A percentile compares a stretch with the other conserved stretches of the same genome.
Conservation (phyloP, 2,888 invertebrate species). For the Macrosoma leucophasiata region DNA sequence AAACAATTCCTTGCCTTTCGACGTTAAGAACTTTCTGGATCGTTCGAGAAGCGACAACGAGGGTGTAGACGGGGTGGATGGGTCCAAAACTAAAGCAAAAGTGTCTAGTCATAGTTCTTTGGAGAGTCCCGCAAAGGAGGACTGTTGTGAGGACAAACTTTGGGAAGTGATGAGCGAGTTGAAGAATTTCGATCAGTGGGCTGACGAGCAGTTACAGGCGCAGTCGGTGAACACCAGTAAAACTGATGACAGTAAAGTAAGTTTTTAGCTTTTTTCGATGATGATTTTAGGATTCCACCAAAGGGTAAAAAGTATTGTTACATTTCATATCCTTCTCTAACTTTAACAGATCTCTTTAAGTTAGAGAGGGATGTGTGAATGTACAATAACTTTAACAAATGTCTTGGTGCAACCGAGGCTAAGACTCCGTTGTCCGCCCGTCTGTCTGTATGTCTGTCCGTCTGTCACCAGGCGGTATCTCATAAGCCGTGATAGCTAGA, state of each 20-base stretch:
- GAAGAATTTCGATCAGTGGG: constrained; percentile 61
- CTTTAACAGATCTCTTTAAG: no score
- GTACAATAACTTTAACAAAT: no score
- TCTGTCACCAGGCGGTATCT: no score
- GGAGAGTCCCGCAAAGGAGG: constrained; percentile 34
- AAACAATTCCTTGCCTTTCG: constrained; percentile 53
- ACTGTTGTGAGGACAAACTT: constrained; percentile 47
- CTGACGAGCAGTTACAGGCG: constrained; percentile 54
- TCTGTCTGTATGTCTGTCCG: no score
- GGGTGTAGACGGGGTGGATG: constrained; percentile 49
- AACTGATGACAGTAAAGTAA: constrained; percentile 60
- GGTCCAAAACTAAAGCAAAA: constrained; percentile 34
- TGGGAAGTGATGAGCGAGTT: constrained; percentile 65
- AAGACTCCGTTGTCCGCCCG: no score
- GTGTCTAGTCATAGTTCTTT: constrained; percentile 42
- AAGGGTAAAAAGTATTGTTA: no score
- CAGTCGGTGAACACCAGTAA: constrained; percentile 43
- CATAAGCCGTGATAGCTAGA: no score
- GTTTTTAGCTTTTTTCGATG: no score
- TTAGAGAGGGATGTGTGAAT: no score
- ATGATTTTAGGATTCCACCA: no score
- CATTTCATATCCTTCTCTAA: no score
- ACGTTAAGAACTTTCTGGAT: constrained; percentile 46
- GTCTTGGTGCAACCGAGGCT: no score
- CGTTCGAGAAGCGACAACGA: constrained; percentile 37